Evolutionary conservation across 92 coral and sea anemone species (phyloP).

Genomic region (Bergia puertoricense): DNA sequence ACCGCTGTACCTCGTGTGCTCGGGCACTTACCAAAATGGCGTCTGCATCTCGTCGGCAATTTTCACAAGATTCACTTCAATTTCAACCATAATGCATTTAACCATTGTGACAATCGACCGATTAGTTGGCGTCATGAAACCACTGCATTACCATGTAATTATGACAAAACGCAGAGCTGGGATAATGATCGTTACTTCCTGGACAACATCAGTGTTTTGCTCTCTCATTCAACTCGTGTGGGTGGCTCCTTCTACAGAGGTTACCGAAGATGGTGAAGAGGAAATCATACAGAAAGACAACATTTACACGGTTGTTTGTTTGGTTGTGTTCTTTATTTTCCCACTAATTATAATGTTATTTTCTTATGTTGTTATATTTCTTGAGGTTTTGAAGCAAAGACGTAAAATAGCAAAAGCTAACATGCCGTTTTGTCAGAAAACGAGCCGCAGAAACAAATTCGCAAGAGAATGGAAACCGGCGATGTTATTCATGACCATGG

Average conservation of each 20-base stretch:
- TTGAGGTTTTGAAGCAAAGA: conserved; percentile 2
- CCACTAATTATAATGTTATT: conserved; percentile 56
- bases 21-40: conserved; percentile 44
- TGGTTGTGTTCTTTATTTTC: conserved; percentile 45
- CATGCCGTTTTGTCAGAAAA: neutral
- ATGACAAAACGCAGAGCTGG: conserved; percentile 53
- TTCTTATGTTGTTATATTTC: conserved; percentile 43
- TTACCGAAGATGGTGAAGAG: conserved; percentile 38
- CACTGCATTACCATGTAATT: conserved; percentile 51
- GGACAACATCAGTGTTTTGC: conserved; percentile 46
- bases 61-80: conserved; percentile 58
- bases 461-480: conserved; percentile 48
- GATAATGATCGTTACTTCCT: conserved; percentile 37
- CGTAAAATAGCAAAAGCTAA: neutral
- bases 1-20: conserved; percentile 57
- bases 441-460: neutral
- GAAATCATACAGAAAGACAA: conserved; percentile 37
- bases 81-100: conserved; percentile 63
- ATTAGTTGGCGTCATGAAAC: conserved; percentile 54
- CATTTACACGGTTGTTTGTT: conserved; percentile 42
- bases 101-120: conserved; percentile 65
- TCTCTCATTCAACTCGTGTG: conserved; percentile 62
- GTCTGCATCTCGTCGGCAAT: conserved; percentile 52
- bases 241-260: conserved; percentile 42
- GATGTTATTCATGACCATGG: conserved; percentile 58